Conservation (phyloP, 2,888 invertebrate species). For the Apantesis nais region DNA sequence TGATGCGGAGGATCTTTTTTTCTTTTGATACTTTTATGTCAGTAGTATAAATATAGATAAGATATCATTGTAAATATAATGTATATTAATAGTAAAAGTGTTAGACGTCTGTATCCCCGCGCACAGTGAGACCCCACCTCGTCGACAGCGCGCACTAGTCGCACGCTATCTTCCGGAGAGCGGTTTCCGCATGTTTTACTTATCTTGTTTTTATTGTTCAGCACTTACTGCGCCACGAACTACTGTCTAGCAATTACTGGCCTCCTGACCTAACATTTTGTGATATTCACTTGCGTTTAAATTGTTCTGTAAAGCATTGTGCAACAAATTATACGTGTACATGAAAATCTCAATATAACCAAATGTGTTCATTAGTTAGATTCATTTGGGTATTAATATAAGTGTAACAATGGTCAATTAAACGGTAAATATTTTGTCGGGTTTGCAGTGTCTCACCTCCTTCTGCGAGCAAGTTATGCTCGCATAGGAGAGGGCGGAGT, state of each 20-base stretch:
- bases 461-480: too few relatives aligned
- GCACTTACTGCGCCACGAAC: slow-evolving; percentile 4
- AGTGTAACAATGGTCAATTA: neutral
- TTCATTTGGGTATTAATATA: neutral
- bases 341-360: neutral
- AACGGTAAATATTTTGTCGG: neutral
- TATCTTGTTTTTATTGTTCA: slow-evolving; percentile 37
- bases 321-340: neutral
- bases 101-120: neutral
- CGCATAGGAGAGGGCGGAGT: too few relatives aligned
- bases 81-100: too few relatives aligned
- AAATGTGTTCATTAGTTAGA: neutral
- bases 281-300: neutral
- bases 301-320: neutral
- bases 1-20: too few relatives aligned
- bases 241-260: slow-evolving; percentile 3
- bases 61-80: too few relatives aligned
- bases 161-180: slow-evolving; percentile 60
- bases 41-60: too few relatives aligned
- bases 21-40: too few relatives aligned
- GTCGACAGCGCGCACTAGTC: slow-evolving; percentile 6
- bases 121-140: slow-evolving; percentile 2
- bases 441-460: too few relatives aligned
- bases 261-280: neutral
- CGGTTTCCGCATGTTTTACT: slow-evolving; percentile 57